Evolutionary conservation across 35 echinoderm and acorn worm species (phyloP), one percentile per base, ranked within the genome.

Genomic region (Heliocidaris erythrogramma): DNA sequence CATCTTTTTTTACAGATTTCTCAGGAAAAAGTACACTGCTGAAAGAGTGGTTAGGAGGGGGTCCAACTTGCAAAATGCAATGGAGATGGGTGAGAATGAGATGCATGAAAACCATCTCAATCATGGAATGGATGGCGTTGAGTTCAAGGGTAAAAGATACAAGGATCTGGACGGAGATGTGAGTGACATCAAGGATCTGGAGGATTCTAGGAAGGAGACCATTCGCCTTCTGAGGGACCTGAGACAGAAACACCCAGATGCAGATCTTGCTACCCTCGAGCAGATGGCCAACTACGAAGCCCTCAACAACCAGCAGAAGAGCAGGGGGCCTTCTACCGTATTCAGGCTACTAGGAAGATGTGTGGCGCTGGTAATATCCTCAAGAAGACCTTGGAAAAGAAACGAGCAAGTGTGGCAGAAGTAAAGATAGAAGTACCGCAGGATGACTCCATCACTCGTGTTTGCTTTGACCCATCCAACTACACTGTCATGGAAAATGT

Each of bases 401-500:
- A 99, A 32, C 94, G 98, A 31, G 98, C 98, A 52, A 99, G 98
- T 90, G 94, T 99, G 14, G 98, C 98, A 29, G 98, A 99, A 92
- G 98, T 99, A 10, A 99, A 97, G 94, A 99, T 99, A 47, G 98
- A 99, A 93, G 97, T 97, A 13, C 97, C 97, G 16, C 92, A 96
- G 52, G 98, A 99, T 47, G 97, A 99, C 88, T 59, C 94, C 91
- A 94, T 94, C 88, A 96, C 98, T 13, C 97, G 94, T 17, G 90
- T 99, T 49, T 99, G 94, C 95, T 99, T 99, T 97, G 97, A 99
- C 47, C 98, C 98, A 24, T 93, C 95, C 35, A 95, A 97, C 85
- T 99, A 99, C 95, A 99, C 98, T 24, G 98, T 99, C 14, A 99
- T 99, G 98, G 98, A 99, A 85, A 99, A 99, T 95, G 98, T 99